A percentile compares a stretch with the other conserved stretches of the same genome.
phyloP scores from a whole-genome alignment of 2,113 vertebrate genomes.

The Semnornis frantzii region DNA sequence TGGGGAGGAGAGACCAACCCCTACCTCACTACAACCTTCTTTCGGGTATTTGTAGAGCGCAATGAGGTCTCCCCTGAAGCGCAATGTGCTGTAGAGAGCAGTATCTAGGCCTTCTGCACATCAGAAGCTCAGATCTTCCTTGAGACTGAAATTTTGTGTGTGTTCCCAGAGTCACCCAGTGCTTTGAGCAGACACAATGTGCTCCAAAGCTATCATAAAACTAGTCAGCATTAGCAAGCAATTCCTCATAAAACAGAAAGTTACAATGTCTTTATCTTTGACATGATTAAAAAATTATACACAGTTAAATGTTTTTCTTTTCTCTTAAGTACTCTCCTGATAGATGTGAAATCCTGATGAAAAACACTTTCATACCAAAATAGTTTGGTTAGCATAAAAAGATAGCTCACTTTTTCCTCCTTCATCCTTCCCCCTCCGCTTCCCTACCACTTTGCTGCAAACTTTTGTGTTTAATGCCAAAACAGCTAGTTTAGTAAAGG shows the following conservation, averaged over 20 bases:
- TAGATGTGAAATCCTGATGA: neutral
- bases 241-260: neutral
- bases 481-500: neutral
- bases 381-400: neutral
- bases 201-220: neutral
- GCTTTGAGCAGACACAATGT: neutral
- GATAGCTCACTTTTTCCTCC: neutral
- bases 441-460: accelerated
- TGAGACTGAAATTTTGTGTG: neutral
- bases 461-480: neutral
- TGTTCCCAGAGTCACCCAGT: neutral
- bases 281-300: neutral
- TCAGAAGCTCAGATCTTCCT: neutral
- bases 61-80: neutral
- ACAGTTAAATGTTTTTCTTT: neutral
- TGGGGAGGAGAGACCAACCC: too few species aligned
- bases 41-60: too few species aligned
- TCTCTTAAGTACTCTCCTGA: neutral
- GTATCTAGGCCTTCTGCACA: neutral
- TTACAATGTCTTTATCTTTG: neutral
- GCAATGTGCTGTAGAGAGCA: neutral
- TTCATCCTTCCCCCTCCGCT: too few species aligned
- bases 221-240: neutral
- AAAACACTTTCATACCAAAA: constrained; percentile 6
- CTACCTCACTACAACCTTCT: too few species aligned